Conservation (phyloP, 1,140 invertebrate species). For the Lutraria rhynchaena region DNA sequence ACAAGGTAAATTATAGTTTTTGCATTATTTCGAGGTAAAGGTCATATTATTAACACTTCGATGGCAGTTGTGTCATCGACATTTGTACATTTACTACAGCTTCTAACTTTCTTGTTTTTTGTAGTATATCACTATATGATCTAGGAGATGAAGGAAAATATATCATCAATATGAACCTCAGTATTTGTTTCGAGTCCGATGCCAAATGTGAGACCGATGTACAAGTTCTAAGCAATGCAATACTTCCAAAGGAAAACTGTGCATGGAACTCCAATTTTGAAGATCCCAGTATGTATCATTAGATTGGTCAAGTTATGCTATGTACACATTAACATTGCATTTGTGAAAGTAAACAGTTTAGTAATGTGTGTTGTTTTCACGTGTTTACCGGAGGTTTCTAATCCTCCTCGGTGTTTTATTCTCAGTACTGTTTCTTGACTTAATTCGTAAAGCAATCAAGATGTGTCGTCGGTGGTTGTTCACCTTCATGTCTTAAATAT, state of each 20-base stretch:
- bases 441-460: no score
- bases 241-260: constrained; percentile 49
- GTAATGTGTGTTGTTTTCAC: no score
- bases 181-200: constrained; percentile 47
- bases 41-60: not conserved
- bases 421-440: no score
- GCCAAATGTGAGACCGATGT: constrained; percentile 19
- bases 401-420: no score
- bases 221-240: constrained; percentile 28
- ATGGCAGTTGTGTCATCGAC: not conserved
- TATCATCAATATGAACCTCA: constrained; percentile 49
- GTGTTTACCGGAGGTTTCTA: no score
- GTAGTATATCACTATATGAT: constrained; percentile 20
- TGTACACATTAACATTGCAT: not conserved
- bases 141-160: constrained; percentile 46
- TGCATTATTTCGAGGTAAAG: not conserved
- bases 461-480: no score
- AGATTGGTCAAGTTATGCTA: not conserved
- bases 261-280: constrained; percentile 38
- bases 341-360: not conserved
- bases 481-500: no score
- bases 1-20: constrained; percentile 26
- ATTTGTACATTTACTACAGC: not conserved
- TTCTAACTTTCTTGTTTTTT: not conserved
- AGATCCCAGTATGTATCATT: constrained; percentile 30